phyloP scores from a whole-genome alignment of 2,888 invertebrate species.

The Tachina grossa region DNA sequence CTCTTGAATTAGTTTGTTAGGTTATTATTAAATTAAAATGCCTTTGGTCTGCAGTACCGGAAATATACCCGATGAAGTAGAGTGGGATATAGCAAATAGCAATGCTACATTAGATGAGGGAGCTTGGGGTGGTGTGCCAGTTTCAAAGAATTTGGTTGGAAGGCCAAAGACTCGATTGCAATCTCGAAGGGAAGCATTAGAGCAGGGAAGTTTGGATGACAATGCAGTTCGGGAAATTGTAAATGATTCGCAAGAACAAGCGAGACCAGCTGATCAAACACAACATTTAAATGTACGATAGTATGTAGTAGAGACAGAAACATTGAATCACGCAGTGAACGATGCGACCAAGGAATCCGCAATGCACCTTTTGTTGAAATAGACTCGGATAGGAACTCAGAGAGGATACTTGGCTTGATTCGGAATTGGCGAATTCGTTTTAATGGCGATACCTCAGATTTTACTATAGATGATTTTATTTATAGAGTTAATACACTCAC shows the following conservation, averaged over 20 bases:
- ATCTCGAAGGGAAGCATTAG: neutral
- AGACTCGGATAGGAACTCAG: neutral
- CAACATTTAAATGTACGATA: too few relatives aligned
- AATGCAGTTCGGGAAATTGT: too few relatives aligned
- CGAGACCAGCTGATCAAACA: too few relatives aligned
- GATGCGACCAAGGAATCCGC: neutral
- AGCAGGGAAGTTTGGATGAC: too few relatives aligned
- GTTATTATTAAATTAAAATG: neutral
- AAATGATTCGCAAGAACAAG: too few relatives aligned
- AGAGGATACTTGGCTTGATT: neutral
- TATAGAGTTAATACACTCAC: neutral
- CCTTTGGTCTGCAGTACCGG: neutral
- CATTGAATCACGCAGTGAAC: too few relatives aligned
- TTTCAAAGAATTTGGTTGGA: neutral
- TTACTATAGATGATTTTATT: neutral
- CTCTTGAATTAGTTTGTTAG: too few relatives aligned
- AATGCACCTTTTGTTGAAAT: too few relatives aligned
- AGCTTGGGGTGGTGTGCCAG: neutral
- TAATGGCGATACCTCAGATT: neutral
- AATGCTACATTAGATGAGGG: neutral
- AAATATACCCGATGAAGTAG: neutral
- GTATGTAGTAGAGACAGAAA: too few relatives aligned
- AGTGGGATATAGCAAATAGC: too few relatives aligned
- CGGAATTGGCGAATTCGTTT: too few relatives aligned
- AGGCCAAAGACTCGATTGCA: neutral